Conservation (phyloP, 2,113 vertebrate genomes). For the Tenrec ecaudatus region DNA sequence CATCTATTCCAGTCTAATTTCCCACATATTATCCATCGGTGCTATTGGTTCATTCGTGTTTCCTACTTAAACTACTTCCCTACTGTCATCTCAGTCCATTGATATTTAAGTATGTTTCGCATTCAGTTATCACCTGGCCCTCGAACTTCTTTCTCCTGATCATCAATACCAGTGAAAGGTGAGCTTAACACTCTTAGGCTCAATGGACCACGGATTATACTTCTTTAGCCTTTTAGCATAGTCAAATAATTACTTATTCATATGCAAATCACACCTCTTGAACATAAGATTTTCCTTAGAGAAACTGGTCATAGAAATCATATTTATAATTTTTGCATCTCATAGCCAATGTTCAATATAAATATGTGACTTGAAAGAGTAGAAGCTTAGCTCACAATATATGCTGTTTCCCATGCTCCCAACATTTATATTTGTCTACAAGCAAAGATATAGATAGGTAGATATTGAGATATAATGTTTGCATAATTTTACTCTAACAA, state of each 20-base stretch:
- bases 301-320: not conserved
- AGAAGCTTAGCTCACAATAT: not conserved
- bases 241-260: not conserved
- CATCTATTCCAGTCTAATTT: not conserved
- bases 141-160: not conserved
- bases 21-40: too few species aligned
- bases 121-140: not conserved
- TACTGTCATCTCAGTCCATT: not conserved
- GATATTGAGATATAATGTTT: fast-evolving
- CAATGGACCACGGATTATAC: not conserved
- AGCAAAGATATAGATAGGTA: not conserved
- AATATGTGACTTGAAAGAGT: not conserved
- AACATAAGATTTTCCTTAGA: not conserved
- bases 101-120: not conserved
- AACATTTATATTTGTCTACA: not conserved
- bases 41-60: too few species aligned
- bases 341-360: not conserved
- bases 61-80: not conserved
- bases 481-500: constrained; percentile 36
- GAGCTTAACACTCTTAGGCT: not conserved
- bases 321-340: not conserved
- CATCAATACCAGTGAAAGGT: not conserved
- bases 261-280: not conserved
- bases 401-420: not conserved
- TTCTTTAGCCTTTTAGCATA: not conserved